phyloP scores from a whole-genome alignment of 2,113 vertebrate species.

The Regulus satrapa region DNA sequence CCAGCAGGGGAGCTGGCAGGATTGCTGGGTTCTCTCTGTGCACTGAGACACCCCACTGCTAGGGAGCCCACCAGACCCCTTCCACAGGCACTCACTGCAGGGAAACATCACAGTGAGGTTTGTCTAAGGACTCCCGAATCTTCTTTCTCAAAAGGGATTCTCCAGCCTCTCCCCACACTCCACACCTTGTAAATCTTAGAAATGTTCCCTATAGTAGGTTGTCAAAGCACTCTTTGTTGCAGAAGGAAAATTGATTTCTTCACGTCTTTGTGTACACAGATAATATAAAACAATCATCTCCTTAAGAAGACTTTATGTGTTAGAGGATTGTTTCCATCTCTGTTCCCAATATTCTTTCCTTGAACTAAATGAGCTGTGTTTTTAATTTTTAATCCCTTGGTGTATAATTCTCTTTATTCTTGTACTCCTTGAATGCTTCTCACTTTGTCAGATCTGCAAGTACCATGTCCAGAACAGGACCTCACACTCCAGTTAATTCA shows the following conservation, averaged over 20 bases:
- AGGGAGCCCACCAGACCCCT: accelerated
- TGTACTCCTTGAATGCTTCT: background rate
- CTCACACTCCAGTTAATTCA: background rate
- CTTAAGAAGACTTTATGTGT: background rate
- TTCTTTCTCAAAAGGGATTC: background rate
- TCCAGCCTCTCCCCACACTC: background rate
- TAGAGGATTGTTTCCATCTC: background rate
- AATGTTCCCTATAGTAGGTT: background rate
- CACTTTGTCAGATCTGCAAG: background rate
- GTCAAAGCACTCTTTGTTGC: slow-evolving; percentile 10
- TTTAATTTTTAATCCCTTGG: background rate
- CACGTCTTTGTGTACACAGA: background rate
- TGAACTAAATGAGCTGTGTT: background rate
- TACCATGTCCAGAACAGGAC: background rate
- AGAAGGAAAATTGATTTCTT: slow-evolving; percentile 17
- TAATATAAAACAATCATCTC: background rate
- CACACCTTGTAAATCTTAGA: background rate
- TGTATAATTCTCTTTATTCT: background rate
- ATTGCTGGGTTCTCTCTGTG: background rate
- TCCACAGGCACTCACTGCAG: accelerated
- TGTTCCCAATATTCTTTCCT: background rate
- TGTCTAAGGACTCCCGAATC: background rate
- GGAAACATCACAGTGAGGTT: background rate
- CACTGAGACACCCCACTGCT: background rate
- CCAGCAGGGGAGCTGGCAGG: background rate